phyloP scores from a whole-genome alignment of 2,888 invertebrate species.

The Ctenicera cuprea region DNA sequence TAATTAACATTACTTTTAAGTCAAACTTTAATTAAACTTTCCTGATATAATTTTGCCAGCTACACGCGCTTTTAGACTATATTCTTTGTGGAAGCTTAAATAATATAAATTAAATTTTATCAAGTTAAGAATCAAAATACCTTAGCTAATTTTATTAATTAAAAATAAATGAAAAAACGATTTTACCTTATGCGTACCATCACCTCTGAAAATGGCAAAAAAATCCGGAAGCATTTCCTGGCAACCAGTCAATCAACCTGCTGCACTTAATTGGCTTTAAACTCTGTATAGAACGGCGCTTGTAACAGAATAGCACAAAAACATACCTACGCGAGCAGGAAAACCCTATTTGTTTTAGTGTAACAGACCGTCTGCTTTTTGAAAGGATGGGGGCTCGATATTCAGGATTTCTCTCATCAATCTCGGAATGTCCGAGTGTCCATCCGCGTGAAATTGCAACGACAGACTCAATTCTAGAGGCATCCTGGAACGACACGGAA shows the following conservation, averaged over 20 bases:
- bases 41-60: constrained; percentile 3
- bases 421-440: constrained; percentile 46
- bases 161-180: too few relatives aligned
- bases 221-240: too few relatives aligned
- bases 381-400: constrained; percentile 9
- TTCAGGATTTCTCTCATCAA: constrained; percentile 40
- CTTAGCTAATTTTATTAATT: not conserved
- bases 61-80: constrained; percentile 5
- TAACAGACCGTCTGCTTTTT: constrained; percentile 14
- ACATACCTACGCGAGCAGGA: not conserved
- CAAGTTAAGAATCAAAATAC: not conserved
- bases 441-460: constrained; percentile 50
- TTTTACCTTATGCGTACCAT: too few relatives aligned
- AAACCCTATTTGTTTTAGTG: constrained; percentile 18
- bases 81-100: not conserved
- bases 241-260: too few relatives aligned
- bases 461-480: constrained; percentile 46
- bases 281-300: not conserved
- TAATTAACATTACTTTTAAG: constrained; percentile 16
- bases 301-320: not conserved
- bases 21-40: constrained; percentile 27
- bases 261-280: constrained; percentile 1
- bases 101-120: not conserved
- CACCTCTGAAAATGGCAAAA: too few relatives aligned
- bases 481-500: constrained; percentile 44